Evolutionary conservation across 1,140 invertebrate genomes (phyloP).

Genomic region (Riptortus pedestris): DNA sequence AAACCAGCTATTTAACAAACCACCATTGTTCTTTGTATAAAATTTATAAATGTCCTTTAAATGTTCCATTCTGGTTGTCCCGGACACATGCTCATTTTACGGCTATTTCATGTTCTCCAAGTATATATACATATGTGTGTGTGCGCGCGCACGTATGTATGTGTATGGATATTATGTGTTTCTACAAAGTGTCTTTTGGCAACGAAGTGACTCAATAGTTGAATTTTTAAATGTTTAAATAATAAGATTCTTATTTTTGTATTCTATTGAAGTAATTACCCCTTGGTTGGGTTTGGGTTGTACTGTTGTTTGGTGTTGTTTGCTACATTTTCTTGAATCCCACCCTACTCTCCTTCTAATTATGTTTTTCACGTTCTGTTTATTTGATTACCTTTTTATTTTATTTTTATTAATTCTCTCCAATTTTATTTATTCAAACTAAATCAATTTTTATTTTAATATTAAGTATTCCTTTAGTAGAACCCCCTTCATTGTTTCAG

Average conservation of each 20-base stretch:
- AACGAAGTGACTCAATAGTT: constrained; percentile 29
- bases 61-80: constrained; percentile 13
- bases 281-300: constrained; percentile 10
- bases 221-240: constrained; percentile 26
- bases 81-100: constrained; percentile 20
- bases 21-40: constrained; percentile 1
- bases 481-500: not conserved
- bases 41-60: constrained; percentile 10
- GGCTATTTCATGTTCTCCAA: constrained; percentile 15
- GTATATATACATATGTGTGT: too few species aligned
- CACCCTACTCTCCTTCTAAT: not conserved
- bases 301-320: constrained; percentile 20
- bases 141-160: too few species aligned
- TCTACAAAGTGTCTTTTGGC: constrained; percentile 30
- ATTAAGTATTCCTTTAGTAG: too few species aligned
- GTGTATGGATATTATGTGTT: constrained; percentile 16
- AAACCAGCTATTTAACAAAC: constrained; percentile 11
- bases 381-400: too few species aligned
- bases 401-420: not conserved
- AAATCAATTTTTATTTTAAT: not conserved
- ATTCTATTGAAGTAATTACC: constrained; percentile 20
- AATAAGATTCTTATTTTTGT: constrained; percentile 22
- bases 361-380: constrained; percentile 19
- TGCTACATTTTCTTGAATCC: constrained; percentile 19
- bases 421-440: not conserved